Base-by-base conservation (phyloP, 2,888 invertebrate species). In the Epinotia ramella region DNA sequence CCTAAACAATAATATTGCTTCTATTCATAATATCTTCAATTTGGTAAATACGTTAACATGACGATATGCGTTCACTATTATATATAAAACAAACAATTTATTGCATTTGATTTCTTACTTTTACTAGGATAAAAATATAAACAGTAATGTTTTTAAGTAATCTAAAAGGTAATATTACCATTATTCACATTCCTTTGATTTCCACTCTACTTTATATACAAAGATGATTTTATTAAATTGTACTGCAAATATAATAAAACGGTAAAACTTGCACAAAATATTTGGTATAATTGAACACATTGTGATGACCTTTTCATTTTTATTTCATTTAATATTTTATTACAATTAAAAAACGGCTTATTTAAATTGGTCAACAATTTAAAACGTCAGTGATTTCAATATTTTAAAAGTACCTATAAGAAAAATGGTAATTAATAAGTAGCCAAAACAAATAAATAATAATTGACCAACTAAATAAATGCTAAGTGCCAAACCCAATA, bases 241-340 rank as follows among this genome's bases (percentile, higher is more conserved):
- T 82, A 84, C 83, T 84, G 84, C 78, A 83, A 83, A 81, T 83
- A 82, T 82, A 84, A 82, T 81, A 75, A 73, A 85, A 83, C 82
- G 81, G 83, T 86, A 86, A 82, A 85, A 83, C 80, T 88, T 88
- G 88, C 88, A 88, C 83, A 85, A 84, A 87, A 87, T 89, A 91
- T 93, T 93, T 93, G 92, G 92, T 92, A 89, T 88, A 84, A 87
- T 84, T 91, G 92, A 93, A 93, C 92, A 92, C 92, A 93, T 91
- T 91, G 91, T 90, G 92, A 92, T 92, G 91, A 87, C 83, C 81
- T 81, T 77, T 78, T 74, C n/a, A n/a, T n/a, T n/a, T n/a, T n/a
- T 74, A 79, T 77, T 78, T 76, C 73, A 78, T 76, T 57, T 64
- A 70, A 71, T 76, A 73, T 66, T 73, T 53, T 60, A 75, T 73